phyloP scores from a whole-genome alignment of 2,113 vertebrate species.

The Abramis brama region DNA sequence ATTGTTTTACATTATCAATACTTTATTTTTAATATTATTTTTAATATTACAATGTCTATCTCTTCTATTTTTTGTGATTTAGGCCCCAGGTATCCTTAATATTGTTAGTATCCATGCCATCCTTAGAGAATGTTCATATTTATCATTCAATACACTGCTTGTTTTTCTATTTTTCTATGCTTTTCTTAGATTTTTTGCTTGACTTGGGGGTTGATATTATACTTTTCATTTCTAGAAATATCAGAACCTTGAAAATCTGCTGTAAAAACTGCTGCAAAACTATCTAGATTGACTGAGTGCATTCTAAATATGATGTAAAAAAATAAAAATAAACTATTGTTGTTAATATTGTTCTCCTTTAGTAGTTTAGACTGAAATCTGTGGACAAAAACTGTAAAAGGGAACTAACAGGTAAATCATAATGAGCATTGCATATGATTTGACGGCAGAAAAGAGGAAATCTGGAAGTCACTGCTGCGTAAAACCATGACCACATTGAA shows the following conservation, averaged over 20 bases:
- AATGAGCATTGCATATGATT: neutral
- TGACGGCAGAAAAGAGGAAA: neutral
- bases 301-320: neutral
- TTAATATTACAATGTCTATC: neutral
- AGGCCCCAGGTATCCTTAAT: neutral
- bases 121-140: neutral
- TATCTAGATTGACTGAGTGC: neutral
- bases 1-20: neutral
- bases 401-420: neutral
- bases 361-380: neutral
- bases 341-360: neutral
- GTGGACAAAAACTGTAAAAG: neutral
- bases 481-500: neutral
- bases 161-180: neutral
- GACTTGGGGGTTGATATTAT: neutral
- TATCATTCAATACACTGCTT: too few species aligned
- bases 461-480: neutral
- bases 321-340: neutral
- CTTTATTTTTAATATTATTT: neutral
- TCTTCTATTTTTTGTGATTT: neutral
- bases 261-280: neutral
- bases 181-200: neutral
- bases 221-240: neutral
- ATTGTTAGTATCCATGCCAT: neutral
- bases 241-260: neutral